Conservation (phyloP, 92 coral and sea anemone genomes). For the Actinernus sp. region DNA sequence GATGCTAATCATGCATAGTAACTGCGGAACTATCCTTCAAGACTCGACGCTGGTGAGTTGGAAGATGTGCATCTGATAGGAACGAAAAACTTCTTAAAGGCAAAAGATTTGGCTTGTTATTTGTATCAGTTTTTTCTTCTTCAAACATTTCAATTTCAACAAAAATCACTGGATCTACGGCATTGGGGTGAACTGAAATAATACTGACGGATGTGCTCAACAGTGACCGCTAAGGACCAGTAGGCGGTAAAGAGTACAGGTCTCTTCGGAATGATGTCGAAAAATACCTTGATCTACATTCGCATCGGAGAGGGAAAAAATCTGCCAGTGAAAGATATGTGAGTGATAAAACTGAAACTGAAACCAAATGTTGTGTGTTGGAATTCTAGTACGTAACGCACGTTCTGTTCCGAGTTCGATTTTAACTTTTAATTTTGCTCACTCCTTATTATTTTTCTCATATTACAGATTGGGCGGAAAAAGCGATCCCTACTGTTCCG, state of each 20-base stretch:
- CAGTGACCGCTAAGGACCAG: too few relatives aligned
- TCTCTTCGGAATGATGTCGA: constrained; percentile 48
- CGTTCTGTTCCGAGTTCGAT: background rate
- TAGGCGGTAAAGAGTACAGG: too few relatives aligned
- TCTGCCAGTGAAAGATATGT: constrained; percentile 94
- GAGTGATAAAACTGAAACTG: constrained; percentile 25
- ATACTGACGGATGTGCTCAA: background rate
- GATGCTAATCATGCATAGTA: too few relatives aligned
- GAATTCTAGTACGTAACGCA: too few relatives aligned
- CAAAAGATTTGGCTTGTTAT: background rate
- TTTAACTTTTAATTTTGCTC: background rate
- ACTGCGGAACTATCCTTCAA: too few relatives aligned
- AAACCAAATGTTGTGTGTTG: background rate
- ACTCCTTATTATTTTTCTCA: background rate
- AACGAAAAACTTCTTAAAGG: background rate
- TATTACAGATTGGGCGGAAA: constrained; percentile 83
- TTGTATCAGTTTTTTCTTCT: too few relatives aligned
- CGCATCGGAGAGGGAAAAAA: constrained; percentile 93
- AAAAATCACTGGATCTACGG: too few relatives aligned
- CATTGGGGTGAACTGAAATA: too few relatives aligned
- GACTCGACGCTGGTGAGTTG: background rate
- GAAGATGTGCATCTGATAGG: background rate
- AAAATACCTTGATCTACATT: constrained; percentile 72
- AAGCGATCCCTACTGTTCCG: constrained; percentile 94
- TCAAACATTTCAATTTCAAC: too few relatives aligned